A percentile compares a stretch with the other conserved stretches of the same genome.
phyloP scores from a whole-genome alignment of 2,888 invertebrate species.

The Agonopterix alstromeriana region DNA sequence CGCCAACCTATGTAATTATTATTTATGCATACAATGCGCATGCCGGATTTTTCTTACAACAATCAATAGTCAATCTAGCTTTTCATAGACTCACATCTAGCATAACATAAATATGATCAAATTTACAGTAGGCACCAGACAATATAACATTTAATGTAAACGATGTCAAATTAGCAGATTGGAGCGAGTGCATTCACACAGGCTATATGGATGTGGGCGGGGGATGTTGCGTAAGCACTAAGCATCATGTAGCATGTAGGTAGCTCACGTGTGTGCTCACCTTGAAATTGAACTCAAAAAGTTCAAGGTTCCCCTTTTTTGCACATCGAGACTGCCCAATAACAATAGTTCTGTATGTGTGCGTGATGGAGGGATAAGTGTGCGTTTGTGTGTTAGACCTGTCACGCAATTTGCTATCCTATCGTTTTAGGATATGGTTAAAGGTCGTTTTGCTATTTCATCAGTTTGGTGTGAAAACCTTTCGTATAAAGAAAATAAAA shows the following conservation, averaged over 20 bases:
- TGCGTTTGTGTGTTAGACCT: conserved; percentile 15
- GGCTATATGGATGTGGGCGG: conserved; percentile 8
- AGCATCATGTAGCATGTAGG: conserved; percentile 16
- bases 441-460: too few relatives aligned
- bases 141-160: too few relatives aligned
- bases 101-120: too few relatives aligned
- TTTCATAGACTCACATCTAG: too few relatives aligned
- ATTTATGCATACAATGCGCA: too few relatives aligned
- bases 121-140: too few relatives aligned
- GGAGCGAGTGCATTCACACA: not conserved
- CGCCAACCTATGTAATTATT: too few relatives aligned
- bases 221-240: conserved; percentile 53
- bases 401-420: not conserved
- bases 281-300: conserved; percentile 66
- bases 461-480: not conserved
- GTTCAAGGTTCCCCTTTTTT: conserved; percentile 72
- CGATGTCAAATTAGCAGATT: too few relatives aligned
- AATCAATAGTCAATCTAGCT: too few relatives aligned
- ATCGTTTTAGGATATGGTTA: too few relatives aligned
- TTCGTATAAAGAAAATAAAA: not conserved
- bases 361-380: conserved; percentile 25
- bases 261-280: conserved; percentile 56
- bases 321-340: conserved; percentile 41
- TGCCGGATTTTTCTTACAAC: too few relatives aligned
- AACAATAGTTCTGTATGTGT: conserved; percentile 46